phyloP scores from a whole-genome alignment of 1,140 invertebrate species.

The Atta colombica region DNA sequence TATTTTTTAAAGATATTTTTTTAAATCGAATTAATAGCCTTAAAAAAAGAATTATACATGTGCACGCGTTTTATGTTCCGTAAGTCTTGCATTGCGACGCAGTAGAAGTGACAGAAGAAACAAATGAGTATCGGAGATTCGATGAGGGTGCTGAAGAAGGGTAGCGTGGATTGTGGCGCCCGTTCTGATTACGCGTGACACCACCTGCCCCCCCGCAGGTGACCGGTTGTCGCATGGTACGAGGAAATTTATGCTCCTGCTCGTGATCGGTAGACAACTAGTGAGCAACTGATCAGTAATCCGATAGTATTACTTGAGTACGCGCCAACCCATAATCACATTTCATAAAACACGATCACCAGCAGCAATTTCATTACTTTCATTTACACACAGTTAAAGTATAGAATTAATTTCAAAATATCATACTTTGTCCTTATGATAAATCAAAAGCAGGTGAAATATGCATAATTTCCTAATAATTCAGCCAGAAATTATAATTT shows the following conservation, averaged over 20 bases:
- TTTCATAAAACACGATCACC: constrained; percentile 30
- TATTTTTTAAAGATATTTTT: too few relatives aligned
- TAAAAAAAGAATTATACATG: background rate
- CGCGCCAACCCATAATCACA: constrained; percentile 42
- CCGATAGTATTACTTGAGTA: constrained; percentile 48
- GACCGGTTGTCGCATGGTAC: constrained; percentile 76
- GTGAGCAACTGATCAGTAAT: constrained; percentile 60
- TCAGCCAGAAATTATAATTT: background rate
- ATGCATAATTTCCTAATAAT: background rate
- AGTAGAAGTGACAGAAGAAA: background rate
- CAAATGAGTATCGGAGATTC: constrained; percentile 53
- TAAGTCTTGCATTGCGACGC: constrained; percentile 65
- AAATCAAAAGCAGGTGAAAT: too few relatives aligned
- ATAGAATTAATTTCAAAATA: background rate
- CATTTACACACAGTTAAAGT: background rate
- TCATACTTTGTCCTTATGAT: background rate
- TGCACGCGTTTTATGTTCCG: background rate
- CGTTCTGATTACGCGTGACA: constrained; percentile 79
- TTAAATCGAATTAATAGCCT: too few relatives aligned
- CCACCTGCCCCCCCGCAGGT: constrained; percentile 85
- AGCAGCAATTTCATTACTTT: constrained; percentile 17
- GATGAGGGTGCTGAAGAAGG: constrained; percentile 46
- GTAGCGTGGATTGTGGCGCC: constrained; percentile 78
- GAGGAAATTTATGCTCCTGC: constrained; percentile 78
- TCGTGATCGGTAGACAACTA: constrained; percentile 72